Evolutionary conservation across 2,888 invertebrate genomes (phyloP), one percentile per base, ranked within the genome.

Genomic region (Dicranocentrus wangi): DNA sequence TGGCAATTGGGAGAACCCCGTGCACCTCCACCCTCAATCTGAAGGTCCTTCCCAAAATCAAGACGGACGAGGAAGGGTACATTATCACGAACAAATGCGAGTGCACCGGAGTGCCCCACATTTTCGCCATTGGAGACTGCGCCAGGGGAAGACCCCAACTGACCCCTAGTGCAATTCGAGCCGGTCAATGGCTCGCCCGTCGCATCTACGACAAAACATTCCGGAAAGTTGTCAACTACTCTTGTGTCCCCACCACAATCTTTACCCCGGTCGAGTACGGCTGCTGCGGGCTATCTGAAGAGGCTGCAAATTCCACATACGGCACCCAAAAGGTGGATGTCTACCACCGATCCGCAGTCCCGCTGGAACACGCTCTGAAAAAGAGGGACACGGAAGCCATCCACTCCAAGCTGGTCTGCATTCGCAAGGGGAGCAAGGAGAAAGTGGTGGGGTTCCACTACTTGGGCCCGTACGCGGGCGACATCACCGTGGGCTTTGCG

Each of bases 221-320:
- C 42, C 43, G 25, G 25, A 71, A 60, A 15, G 19, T 51, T n/a
- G 25, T 69, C 81, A 90, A 92, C 86, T 92, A 92, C 86, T 87
- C 87, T 32, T 88, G 90, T 86, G 89, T 92, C 10, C 90, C 92
- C 1, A 92, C 92, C 1, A 92, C 92, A 5, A 91, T 92, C 1
- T 92, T 92, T 87, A 92, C 92, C 0, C 92, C 92, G 0, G 84
- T 92, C 23, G 92, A 92, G 87, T 92, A 92, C 87, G 91, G 92
- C 0, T 89, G 89, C 73, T 90, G 91, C 73, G 92, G 92, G 0
- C 87, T 90, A 66, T 89, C 91, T 1, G 92, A 92, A 87, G 92
- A 92, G 85, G 89, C 88, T 25, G 92, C 92, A 1, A 86, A 89
- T 15, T 87, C 87, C 13, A 88, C 88, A 69, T 90, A 88, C 87